A percentile compares a stretch with the other conserved stretches of the same genome.
phyloP scores from a whole-genome alignment of 2,113 vertebrate genomes.

The Colaptes auratus region DNA sequence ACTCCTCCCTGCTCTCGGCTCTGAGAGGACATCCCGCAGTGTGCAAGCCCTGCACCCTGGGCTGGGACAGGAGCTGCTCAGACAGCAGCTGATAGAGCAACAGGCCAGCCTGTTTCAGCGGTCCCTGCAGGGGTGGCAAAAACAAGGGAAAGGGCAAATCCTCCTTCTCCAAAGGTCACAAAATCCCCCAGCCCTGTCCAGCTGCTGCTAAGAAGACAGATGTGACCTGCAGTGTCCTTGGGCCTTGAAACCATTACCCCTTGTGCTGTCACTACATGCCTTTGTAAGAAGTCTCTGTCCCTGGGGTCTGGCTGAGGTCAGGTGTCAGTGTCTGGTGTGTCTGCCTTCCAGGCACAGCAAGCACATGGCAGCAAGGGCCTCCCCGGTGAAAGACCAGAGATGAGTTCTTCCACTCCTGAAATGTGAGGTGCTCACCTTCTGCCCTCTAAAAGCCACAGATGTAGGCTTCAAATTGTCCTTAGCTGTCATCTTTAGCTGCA shows the following conservation, averaged over 20 bases:
- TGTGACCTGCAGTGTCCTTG: neutral
- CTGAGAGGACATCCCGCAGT: neutral
- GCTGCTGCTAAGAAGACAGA: neutral
- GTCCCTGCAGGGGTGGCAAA: neutral
- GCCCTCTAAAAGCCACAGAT: neutral
- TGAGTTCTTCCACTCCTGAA: neutral
- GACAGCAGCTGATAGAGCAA: neutral
- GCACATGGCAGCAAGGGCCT: accelerated
- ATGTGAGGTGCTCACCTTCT: neutral
- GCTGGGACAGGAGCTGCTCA: neutral
- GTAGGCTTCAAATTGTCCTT: neutral
- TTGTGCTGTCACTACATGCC: too few species aligned
- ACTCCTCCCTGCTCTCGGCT: neutral
- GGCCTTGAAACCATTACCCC: neutral
- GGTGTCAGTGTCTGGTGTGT: too few species aligned
- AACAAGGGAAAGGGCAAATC: neutral
- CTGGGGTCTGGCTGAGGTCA: neutral
- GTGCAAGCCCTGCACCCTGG: neutral
- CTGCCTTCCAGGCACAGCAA: neutral
- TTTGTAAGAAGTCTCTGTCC: neutral
- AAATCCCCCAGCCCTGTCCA: neutral
- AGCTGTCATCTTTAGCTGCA: neutral
- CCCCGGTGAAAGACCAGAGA: neutral
- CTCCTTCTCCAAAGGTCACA: neutral
- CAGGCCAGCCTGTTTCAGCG: neutral